Evolutionary conservation across 1,140 invertebrate species (phyloP), one percentile per base, ranked within the genome.

Genomic region (Agraylea sexmaculata): DNA sequence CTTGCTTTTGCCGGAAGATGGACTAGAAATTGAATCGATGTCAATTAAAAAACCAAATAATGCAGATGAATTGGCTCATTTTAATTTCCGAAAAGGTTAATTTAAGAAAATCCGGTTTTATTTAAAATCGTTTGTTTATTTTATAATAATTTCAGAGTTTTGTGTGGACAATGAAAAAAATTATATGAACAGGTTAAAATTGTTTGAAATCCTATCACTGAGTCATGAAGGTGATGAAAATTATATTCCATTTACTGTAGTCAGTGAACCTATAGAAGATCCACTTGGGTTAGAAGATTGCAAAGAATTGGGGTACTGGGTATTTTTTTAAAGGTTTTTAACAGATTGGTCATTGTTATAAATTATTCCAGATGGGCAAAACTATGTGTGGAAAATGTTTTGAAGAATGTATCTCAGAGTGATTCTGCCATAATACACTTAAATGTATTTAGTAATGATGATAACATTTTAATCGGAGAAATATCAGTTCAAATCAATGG

Each of bases 191-290:
- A 11, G 4, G 11, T 18, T 34, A 4, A 11, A 34, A 5, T 34
- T 34, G 13, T 7, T 16, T 18, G 17, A 15, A 4, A 34, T 34
- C 6, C 5, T 34, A n/a, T 34, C 32, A 5, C 6, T 34, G 17
- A 34, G n/a, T 13, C 32, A 11, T 16, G 16, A 15, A 4, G 4
- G 13, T 10, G 11, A 34, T n/a, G 32, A 34, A 13, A 15, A 34
- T 10, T 18, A 7, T 10, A 34, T 34, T 4, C n/a, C 10, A 13
- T 56, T 56, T 40, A 42, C 46, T 13, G 47, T 55, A 4, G 37
- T 57, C 48, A 55, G 53, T 25, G 55, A 57, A 28, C 55, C 55
- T 4, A 38, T 44, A 8, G 55, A 57, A 12, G 55, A 57, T 25
- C 53, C 53, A 1, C 46, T 57, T 0, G 52, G 53, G 0, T n/a